Evolutionary conservation across 2,113 vertebrate genomes (phyloP).

Genomic region (Apaloderma vittatum): DNA sequence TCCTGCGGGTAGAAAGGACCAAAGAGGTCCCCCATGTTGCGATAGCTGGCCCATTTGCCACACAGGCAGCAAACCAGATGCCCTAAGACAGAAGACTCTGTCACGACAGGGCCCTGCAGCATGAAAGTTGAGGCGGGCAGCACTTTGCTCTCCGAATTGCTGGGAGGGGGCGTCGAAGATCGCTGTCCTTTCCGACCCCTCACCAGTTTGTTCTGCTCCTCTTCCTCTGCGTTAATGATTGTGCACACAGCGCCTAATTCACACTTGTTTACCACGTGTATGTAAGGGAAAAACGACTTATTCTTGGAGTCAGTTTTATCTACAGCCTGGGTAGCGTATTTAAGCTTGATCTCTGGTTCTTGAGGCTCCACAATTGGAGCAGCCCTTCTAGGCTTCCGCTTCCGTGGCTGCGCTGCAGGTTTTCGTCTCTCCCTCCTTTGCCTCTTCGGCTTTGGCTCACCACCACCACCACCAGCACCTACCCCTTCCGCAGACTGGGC

Average conservation of each 20-base stretch:
- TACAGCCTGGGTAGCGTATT: constrained; percentile 80
- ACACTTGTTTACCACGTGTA: constrained; percentile 94
- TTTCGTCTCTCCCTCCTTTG: constrained; percentile 87
- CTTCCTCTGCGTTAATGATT: constrained; percentile 96
- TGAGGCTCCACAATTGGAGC: constrained; percentile 81
- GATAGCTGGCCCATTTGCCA: constrained; percentile 98
- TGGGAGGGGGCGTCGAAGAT: constrained; percentile 82
- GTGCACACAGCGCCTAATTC: constrained; percentile 94
- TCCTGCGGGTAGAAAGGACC: constrained; percentile 98
- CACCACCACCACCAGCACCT: constrained; percentile 63
- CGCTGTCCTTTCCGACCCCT: constrained; percentile 82
- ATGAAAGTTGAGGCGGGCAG: constrained; percentile 92
- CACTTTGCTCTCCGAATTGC: constrained; percentile 86
- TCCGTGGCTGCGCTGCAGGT: constrained; percentile 73
- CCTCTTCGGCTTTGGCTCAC: constrained; percentile 84
- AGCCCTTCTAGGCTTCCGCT: constrained; percentile 79
- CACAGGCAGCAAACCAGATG: constrained; percentile 96
- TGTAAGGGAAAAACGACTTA: constrained; percentile 92
- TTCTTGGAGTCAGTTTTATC: constrained; percentile 85
- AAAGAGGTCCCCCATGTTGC: constrained; percentile 97
- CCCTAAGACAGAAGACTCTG: constrained; percentile 90
- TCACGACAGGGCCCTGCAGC: constrained; percentile 91
- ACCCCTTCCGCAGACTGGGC: constrained; percentile 82
- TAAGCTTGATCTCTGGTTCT: constrained; percentile 86
- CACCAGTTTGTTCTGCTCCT: constrained; percentile 87